Evolutionary conservation across 2,113 vertebrate genomes (phyloP).

Genomic region (Erpornis zantholeuca): DNA sequence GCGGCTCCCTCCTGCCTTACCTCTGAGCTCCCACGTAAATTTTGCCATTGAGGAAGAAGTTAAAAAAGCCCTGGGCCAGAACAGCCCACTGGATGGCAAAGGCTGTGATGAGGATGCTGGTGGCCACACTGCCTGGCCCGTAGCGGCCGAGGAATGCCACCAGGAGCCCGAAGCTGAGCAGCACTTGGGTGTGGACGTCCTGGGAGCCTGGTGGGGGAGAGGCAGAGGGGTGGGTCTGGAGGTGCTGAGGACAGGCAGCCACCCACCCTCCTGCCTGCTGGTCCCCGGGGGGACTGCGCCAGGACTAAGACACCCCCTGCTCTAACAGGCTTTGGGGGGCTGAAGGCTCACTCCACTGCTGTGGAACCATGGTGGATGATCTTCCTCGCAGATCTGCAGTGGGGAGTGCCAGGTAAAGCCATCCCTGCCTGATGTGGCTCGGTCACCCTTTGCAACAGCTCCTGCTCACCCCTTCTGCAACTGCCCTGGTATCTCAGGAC

Average conservation of each 20-base stretch:
- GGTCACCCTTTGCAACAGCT: not conserved
- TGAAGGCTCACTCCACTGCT: rapidly evolving
- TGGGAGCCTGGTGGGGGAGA: slow-evolving; percentile 78
- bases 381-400: not conserved
- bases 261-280: not conserved
- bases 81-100: slow-evolving; percentile 90
- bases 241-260: not conserved
- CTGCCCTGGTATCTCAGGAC: rapidly evolving
- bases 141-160: slow-evolving; percentile 89
- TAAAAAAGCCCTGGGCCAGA: slow-evolving; percentile 85
- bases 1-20: slow-evolving; percentile 61
- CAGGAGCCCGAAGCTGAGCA: slow-evolving; percentile 91
- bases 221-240: not conserved
- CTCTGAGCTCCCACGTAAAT: slow-evolving; percentile 83
- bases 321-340: not conserved
- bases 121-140: slow-evolving; percentile 78
- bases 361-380: rapidly evolving
- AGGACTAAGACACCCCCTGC: not conserved
- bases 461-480: not conserved
- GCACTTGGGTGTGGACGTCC: slow-evolving; percentile 86
- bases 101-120: slow-evolving; percentile 84
- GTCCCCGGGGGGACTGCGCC: rapidly evolving
- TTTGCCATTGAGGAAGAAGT: slow-evolving; percentile 72
- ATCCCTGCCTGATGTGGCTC: not conserved
- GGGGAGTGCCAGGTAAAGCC: not conserved